A percentile compares a stretch with the other conserved stretches of the same genome.
Conservation (phyloP, 2,113 vertebrate species). For the Atrichornis clamosus region DNA sequence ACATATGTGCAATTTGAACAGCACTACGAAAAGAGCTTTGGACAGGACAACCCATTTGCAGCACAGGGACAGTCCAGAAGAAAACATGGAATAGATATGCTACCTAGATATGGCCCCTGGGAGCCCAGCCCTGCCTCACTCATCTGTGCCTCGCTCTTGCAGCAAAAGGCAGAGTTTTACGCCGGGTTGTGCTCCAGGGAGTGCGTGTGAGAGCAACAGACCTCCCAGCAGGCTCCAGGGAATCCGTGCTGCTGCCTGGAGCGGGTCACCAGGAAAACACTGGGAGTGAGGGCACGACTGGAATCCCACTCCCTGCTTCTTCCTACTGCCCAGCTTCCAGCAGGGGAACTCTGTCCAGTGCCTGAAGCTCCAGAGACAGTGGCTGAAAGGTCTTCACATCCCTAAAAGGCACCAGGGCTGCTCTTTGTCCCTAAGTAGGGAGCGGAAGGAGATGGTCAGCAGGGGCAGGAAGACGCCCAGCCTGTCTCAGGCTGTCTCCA, state of each 20-base stretch:
- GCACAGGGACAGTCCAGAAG: not conserved
- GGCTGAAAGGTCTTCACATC: not conserved
- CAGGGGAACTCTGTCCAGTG: rapidly evolving
- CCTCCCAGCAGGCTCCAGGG: not conserved
- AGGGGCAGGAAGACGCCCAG: not conserved
- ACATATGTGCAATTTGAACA: not conserved
- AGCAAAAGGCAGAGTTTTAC: not conserved
- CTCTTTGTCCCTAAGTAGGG: not conserved
- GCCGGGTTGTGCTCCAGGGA: rapidly evolving
- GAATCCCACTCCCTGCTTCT: not conserved
- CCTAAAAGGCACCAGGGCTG: not conserved
- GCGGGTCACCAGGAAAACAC: not conserved
- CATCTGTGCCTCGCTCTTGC: not conserved
- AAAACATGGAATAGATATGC: not conserved
- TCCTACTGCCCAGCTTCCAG: not conserved
- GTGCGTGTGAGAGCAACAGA: not conserved
- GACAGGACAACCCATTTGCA: not conserved
- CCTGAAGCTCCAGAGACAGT: not conserved
- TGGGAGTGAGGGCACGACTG: not conserved
- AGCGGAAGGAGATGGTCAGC: not conserved
- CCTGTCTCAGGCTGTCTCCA: not conserved
- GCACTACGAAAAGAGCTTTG: not conserved
- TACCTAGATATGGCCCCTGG: not conserved
- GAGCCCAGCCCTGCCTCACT: not conserved
- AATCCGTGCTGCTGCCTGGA: not conserved